Conservation (phyloP, 2,888 invertebrate species). For the Caenorhabditis imperialis region DNA sequence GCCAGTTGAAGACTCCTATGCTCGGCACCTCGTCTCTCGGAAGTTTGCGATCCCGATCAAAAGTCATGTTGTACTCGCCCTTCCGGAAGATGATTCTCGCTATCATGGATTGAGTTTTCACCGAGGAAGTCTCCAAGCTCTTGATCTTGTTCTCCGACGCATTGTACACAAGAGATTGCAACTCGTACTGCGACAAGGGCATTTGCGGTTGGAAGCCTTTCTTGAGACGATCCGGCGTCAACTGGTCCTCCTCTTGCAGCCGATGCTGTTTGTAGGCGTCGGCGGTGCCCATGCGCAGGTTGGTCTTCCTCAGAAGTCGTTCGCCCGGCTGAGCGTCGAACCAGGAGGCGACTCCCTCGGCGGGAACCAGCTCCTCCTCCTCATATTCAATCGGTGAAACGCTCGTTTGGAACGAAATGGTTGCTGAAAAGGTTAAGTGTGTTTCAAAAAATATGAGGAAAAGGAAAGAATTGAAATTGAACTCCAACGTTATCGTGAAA, state of each 20-base stretch:
- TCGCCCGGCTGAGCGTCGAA: slow-evolving; percentile 21
- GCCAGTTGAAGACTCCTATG: slow-evolving; percentile 2
- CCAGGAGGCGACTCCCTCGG: slow-evolving; percentile 33
- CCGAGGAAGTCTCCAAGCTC: slow-evolving; percentile 18
- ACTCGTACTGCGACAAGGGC: slow-evolving; percentile 60
- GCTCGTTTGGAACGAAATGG: slow-evolving; percentile 8
- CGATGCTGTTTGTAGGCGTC: slow-evolving; percentile 73
- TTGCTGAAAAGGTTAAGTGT: neutral
- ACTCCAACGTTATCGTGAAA: no score
- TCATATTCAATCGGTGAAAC: slow-evolving; percentile 2
- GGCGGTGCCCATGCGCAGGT: slow-evolving; percentile 51
- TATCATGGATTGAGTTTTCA: slow-evolving; percentile 16
- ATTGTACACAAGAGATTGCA: slow-evolving; percentile 67
- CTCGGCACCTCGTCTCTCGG: slow-evolving; percentile 17
- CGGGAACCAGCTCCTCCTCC: slow-evolving; percentile 2
- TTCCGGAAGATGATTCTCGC: slow-evolving; percentile 57
- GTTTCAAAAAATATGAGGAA: no score
- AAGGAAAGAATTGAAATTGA: no score
- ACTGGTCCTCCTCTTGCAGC: slow-evolving; percentile 70
- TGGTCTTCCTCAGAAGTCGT: slow-evolving; percentile 34
- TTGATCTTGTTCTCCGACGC: slow-evolving; percentile 52
- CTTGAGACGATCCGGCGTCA: slow-evolving; percentile 63
- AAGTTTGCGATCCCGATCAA: slow-evolving; percentile 50
- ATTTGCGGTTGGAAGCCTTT: slow-evolving; percentile 64
- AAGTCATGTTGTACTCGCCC: slow-evolving; percentile 53